Conservation (phyloP, 2,888 invertebrate genomes). For the Andrena fulva region DNA sequence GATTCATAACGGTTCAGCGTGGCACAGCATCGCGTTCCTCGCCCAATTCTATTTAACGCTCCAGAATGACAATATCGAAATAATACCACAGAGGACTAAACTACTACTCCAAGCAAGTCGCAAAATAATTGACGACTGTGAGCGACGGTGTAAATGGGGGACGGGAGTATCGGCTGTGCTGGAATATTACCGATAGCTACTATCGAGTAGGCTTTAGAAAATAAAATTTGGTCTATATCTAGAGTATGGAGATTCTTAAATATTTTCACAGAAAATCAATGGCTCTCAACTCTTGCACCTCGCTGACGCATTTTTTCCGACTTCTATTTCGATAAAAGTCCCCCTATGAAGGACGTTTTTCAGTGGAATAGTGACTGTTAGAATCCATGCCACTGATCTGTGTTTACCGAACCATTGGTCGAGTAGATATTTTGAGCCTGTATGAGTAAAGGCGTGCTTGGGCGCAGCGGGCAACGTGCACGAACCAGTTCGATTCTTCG, state of each 20-base stretch:
- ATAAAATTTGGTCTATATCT: too few species aligned
- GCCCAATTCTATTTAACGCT: conserved; percentile 9
- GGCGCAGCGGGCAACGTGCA: background rate
- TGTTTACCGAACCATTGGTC: background rate
- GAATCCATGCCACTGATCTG: too few species aligned
- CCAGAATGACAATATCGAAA: background rate
- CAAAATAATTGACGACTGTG: too few species aligned
- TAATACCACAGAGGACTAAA: background rate
- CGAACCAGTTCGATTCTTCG: too few species aligned
- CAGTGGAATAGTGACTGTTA: too few species aligned
- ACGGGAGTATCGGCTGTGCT: too few species aligned
- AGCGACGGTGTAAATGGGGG: too few species aligned
- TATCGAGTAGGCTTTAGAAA: too few species aligned
- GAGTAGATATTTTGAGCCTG: conserved; percentile 17
- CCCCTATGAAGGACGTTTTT: too few species aligned
- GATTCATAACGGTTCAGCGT: conserved; percentile 25
- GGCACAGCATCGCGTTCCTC: background rate
- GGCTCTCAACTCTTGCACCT: background rate
- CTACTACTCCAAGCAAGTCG: too few species aligned
- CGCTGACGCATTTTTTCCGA: background rate
- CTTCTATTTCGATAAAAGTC: background rate
- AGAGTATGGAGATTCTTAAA: background rate
- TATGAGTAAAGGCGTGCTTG: background rate
- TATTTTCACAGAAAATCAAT: background rate
- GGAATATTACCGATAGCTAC: background rate